Percentiles rank a stretch among this genome's conserved stretches.
Evolutionary conservation across 2,888 invertebrate genomes (phyloP).

Genomic region (Isoperla grammatica): DNA sequence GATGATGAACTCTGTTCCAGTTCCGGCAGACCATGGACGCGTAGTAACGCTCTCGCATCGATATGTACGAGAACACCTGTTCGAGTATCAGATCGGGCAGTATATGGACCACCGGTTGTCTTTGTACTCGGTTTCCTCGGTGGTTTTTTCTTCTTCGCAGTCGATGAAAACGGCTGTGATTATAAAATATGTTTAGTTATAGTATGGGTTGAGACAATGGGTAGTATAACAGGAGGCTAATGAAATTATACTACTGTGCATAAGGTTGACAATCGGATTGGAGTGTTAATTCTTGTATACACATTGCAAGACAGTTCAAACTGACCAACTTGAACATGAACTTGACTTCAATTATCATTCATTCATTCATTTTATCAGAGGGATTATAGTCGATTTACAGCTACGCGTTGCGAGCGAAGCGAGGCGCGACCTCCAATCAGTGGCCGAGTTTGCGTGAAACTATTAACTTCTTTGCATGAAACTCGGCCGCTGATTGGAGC

Average conservation of each 20-base stretch:
- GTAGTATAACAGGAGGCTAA: neutral
- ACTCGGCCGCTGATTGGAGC: no score
- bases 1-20: conserved; percentile 65
- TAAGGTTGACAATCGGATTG: neutral
- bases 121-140: conserved; percentile 41
- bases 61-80: conserved; percentile 60
- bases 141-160: conserved; percentile 42
- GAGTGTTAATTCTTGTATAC: neutral
- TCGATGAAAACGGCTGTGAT: conserved; percentile 49
- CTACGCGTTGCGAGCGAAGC: no score
- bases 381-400: no score
- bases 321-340: no score
- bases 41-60: conserved; percentile 63
- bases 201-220: neutral
- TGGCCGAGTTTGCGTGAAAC: no score
- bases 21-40: conserved; percentile 62
- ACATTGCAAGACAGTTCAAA: no score
- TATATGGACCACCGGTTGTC: conserved; percentile 58
- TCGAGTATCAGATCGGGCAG: conserved; percentile 69
- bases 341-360: no score
- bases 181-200: neutral
- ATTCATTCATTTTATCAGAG: no score
- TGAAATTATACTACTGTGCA: no score
- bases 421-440: no score
- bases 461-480: no score